These are phyloP conservation scores for Austrolebias charrua DNA, from an alignment of 2,797 vertebrate genomes.

Conservation along the genomic window DNA sequence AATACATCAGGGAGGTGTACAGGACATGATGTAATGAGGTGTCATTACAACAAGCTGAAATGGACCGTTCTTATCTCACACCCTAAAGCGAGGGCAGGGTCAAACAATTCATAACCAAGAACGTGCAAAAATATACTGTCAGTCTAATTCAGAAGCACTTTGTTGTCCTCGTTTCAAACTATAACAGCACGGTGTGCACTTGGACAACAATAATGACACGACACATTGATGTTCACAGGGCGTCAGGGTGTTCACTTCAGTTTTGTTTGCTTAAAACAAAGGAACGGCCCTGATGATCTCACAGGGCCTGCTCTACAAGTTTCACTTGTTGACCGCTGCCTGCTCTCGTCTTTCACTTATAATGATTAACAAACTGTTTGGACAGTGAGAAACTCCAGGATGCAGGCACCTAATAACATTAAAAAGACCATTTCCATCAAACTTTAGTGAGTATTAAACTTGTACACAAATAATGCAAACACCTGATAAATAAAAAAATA, in stretches of 20 bases:
- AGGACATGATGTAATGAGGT: slow-evolving; percentile 24
- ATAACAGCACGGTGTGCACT: slow-evolving; percentile 2
- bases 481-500: neutral
- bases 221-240: slow-evolving; percentile 24
- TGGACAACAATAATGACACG: slow-evolving; percentile 1
- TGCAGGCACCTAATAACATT: neutral
- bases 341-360: slow-evolving; percentile 36
- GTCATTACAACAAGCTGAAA: slow-evolving; percentile 33
- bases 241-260: slow-evolving; percentile 29
- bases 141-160: slow-evolving; percentile 4
- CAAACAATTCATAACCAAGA: slow-evolving; percentile 49
- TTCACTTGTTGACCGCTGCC: slow-evolving; percentile 37
- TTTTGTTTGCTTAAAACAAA: slow-evolving; percentile 41
- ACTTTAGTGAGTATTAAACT: neutral
- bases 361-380: slow-evolving; percentile 62
- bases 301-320: slow-evolving; percentile 63
- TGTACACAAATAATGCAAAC: too few species aligned
- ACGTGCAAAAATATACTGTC: slow-evolving; percentile 1
- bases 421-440: neutral
- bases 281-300: slow-evolving; percentile 22
- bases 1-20: slow-evolving; percentile 39
- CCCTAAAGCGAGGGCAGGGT: slow-evolving; percentile 39
- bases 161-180: neutral
- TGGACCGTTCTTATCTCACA: slow-evolving; percentile 48
- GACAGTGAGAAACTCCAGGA: neutral